Conservation (phyloP, 2,888 invertebrate genomes). For the Colletes collaris region DNA sequence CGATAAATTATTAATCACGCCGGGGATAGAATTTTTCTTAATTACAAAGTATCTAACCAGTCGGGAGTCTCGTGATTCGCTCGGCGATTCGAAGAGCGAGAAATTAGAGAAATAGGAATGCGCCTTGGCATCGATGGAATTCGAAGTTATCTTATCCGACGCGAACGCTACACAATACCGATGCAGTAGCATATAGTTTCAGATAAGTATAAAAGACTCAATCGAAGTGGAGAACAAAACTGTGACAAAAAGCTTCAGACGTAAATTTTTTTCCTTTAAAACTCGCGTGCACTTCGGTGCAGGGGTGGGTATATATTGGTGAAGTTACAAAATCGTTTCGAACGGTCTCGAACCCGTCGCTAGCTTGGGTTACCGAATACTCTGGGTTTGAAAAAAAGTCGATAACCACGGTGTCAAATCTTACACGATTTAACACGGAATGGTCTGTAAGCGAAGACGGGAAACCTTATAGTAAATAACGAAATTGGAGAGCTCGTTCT, state of each 20-base stretch:
- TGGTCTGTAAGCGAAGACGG: slow-evolving; percentile 31
- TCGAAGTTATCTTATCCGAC: slow-evolving; percentile 74
- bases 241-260: no score
- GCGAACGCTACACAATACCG: slow-evolving; percentile 61
- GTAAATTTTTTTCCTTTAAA: no score
- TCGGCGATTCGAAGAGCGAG: slow-evolving; percentile 26
- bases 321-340: no score
- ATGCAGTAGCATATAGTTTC: slow-evolving; percentile 49
- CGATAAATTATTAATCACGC: slow-evolving; percentile 6
- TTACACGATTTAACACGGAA: slow-evolving; percentile 20
- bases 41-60: background rate
- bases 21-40: background rate
- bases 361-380: no score
- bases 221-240: slow-evolving; percentile 14
- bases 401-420: slow-evolving; percentile 14
- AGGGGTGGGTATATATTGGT: no score
- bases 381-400: background rate
- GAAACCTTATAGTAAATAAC: slow-evolving; percentile 63
- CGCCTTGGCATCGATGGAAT: slow-evolving; percentile 58
- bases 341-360: no score
- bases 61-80: slow-evolving; percentile 37
- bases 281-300: no score
- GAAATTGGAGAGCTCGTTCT: slow-evolving; percentile 71
- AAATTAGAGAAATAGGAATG: slow-evolving; percentile 54
- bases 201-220: slow-evolving; percentile 32